A percentile compares a stretch with the other conserved stretches of the same genome.
These are phyloP conservation scores for Seira musarum DNA, from an alignment of 2,888 invertebrate species.

Conservation along the genomic window DNA sequence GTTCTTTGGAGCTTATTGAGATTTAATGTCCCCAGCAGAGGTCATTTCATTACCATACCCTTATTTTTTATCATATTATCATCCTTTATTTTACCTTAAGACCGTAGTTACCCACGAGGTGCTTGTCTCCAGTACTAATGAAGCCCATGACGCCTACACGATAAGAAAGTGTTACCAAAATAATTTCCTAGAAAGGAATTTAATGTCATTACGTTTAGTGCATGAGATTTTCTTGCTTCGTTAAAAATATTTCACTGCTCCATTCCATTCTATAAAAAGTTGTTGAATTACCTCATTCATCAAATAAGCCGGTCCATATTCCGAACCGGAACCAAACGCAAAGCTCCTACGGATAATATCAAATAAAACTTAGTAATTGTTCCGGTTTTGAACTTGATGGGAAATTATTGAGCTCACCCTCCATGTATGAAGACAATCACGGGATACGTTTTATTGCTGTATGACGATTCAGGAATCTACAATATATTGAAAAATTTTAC, in stretches of 20 bases:
- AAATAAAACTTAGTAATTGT: slow-evolving; percentile 14
- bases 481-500: too few relatives aligned
- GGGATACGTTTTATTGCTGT: slow-evolving; percentile 46
- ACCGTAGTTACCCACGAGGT: slow-evolving; percentile 30
- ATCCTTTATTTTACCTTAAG: slow-evolving; percentile 33
- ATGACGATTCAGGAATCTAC: too few relatives aligned
- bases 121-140: slow-evolving; percentile 39
- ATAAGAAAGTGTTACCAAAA: not conserved
- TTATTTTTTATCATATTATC: too few relatives aligned
- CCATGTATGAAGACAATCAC: slow-evolving; percentile 60
- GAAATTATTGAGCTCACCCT: too few relatives aligned
- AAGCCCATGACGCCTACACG: slow-evolving; percentile 38
- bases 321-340: slow-evolving; percentile 48
- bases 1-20: too few relatives aligned
- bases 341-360: slow-evolving; percentile 27
- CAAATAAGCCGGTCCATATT: slow-evolving; percentile 48
- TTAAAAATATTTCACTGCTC: too few relatives aligned
- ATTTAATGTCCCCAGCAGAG: too few relatives aligned
- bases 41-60: too few relatives aligned
- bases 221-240: slow-evolving; percentile 40
- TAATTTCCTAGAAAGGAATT: not conserved
- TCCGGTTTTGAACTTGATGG: too few relatives aligned
- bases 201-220: slow-evolving; percentile 34
- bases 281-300: too few relatives aligned
- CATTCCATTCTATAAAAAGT: too few relatives aligned